These are phyloP conservation scores for Chlorodrepanis virens DNA, from an alignment of 2,113 vertebrate genomes.

Conservation along the genomic window DNA sequence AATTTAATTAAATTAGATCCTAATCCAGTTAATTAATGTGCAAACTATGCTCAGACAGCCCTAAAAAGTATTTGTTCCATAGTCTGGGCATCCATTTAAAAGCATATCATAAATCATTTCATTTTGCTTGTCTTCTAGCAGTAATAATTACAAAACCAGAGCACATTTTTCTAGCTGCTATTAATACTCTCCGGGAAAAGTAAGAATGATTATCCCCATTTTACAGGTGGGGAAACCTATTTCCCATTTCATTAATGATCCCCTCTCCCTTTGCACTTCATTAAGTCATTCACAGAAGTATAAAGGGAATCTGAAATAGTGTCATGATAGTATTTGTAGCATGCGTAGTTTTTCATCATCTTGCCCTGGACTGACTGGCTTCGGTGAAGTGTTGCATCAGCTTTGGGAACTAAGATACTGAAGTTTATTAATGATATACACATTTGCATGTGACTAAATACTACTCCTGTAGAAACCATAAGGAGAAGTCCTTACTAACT, in stretches of 20 bases:
- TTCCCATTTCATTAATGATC: constrained; percentile 24
- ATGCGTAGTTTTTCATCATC: background rate
- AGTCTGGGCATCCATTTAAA: constrained; percentile 24
- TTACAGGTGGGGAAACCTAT: constrained; percentile 41
- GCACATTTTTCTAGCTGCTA: constrained; percentile 12
- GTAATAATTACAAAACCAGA: constrained; percentile 44
- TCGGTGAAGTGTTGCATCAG: background rate
- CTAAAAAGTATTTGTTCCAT: constrained; percentile 29
- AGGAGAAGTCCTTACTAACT: background rate
- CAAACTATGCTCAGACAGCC: background rate
- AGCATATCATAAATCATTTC: constrained; percentile 41
- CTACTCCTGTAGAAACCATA: background rate
- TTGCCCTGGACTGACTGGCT: background rate
- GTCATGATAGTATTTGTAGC: background rate
- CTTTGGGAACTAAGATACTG: background rate
- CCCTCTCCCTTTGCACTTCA: constrained; percentile 22
- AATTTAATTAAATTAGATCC: constrained; percentile 40
- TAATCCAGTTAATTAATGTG: constrained; percentile 37
- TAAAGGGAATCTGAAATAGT: constrained; percentile 14
- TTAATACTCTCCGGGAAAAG: constrained; percentile 38
- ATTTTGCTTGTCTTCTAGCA: constrained; percentile 36
- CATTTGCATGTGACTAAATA: background rate
- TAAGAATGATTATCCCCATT: constrained; percentile 48
- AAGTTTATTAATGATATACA: background rate
- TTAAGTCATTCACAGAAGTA: constrained; percentile 11